These are phyloP conservation scores for Lycopodina hypogea DNA, from an alignment of 37 sponge, comb jelly and placozoan genomes.

Conservation along the genomic window DNA sequence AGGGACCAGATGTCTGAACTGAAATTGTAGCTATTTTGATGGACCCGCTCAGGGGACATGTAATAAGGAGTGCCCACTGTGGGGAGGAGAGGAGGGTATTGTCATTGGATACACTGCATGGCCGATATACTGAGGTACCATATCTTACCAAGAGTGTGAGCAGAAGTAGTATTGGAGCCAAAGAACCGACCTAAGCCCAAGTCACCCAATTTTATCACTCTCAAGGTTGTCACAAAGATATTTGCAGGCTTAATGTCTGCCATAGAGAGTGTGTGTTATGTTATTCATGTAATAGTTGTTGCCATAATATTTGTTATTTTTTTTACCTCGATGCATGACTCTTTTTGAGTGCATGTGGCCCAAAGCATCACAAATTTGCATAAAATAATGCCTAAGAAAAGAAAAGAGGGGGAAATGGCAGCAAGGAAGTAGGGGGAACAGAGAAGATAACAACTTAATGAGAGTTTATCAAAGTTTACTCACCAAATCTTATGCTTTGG, in stretches of 20 bases:
- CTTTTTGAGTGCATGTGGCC: slow-evolving; percentile 97
- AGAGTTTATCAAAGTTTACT: not conserved
- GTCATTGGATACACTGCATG: not conserved
- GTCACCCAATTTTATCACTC: slow-evolving; percentile 96
- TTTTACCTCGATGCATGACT: slow-evolving; percentile 97
- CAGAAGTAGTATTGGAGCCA: slow-evolving; percentile 95
- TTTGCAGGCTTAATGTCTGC: slow-evolving; percentile 99
- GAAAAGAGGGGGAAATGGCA: not conserved
- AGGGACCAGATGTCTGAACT: slow-evolving; percentile 98
- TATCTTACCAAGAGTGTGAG: slow-evolving; percentile 85
- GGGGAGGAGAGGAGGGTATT: not conserved
- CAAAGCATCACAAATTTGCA: slow-evolving; percentile 89
- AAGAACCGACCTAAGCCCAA: slow-evolving; percentile 96
- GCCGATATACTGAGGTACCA: not conserved
- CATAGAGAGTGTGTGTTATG: not conserved
- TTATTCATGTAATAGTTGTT: not conserved
- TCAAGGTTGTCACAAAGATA: slow-evolving; percentile 93
- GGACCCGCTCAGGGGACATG: slow-evolving; percentile 98
- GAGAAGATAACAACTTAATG: not conserved
- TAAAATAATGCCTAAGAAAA: slow-evolving; percentile 89
- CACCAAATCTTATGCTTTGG: slow-evolving; percentile 96
- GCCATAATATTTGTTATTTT: too few species aligned
- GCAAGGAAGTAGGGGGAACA: not conserved
- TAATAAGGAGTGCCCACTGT: slow-evolving; percentile 99
- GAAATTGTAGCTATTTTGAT: slow-evolving; percentile 96